Evolutionary conservation across 2,888 invertebrate species (phyloP).

Genomic region (Lycia hirtaria): DNA sequence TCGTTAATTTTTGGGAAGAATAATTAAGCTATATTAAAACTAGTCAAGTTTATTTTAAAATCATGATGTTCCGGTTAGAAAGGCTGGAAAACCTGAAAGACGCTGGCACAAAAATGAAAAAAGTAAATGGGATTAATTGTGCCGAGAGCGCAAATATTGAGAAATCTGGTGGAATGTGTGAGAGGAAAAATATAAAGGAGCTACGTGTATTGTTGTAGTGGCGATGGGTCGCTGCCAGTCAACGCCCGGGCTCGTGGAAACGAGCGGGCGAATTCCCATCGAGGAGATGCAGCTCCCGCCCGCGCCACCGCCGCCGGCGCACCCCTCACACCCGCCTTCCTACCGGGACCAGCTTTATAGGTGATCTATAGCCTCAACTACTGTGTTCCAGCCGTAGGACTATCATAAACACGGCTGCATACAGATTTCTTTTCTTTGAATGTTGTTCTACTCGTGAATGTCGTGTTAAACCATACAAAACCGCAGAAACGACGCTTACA

Average conservation of each 20-base stretch:
- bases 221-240: slow-evolving; percentile 98
- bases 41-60: too few species aligned
- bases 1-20: too few species aligned
- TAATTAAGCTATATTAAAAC: too few species aligned
- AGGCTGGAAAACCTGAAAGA: not conserved
- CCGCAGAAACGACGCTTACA: not conserved
- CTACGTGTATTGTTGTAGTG: slow-evolving; percentile 84
- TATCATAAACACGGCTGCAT: not conserved
- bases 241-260: slow-evolving; percentile 97
- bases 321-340: slow-evolving; percentile 79
- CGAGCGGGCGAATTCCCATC: slow-evolving; percentile 94
- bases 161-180: not conserved
- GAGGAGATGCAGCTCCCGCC: slow-evolving; percentile 86
- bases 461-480: not conserved
- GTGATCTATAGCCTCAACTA: slow-evolving; percentile 47
- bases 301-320: slow-evolving; percentile 70
- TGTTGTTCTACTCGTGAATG: slow-evolving; percentile 2
- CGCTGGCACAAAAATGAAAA: not conserved
- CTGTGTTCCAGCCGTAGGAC: slow-evolving; percentile 1
- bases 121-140: not conserved
- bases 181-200: not conserved
- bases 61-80: slow-evolving; percentile 6
- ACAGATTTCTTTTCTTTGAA: slow-evolving; percentile 3
- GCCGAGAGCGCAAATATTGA: not conserved
- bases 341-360: slow-evolving; percentile 85